phyloP scores from a whole-genome alignment of 2,888 invertebrate genomes.

The Drosophila kanekoi region DNA sequence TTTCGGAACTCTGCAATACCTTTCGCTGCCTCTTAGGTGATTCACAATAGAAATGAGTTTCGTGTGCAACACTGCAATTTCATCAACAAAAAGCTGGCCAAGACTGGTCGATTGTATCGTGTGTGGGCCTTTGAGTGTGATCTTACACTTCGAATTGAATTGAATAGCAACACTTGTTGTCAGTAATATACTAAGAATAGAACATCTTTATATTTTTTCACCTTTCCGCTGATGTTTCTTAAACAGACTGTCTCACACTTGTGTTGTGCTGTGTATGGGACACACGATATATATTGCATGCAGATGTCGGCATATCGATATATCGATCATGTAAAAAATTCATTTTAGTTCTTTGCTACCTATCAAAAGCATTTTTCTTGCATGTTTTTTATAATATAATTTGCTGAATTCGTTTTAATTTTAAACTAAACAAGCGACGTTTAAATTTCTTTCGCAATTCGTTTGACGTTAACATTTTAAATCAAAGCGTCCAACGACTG shows the following conservation, averaged over 20 bases:
- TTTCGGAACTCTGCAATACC: slow-evolving; percentile 60
- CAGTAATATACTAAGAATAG: too few relatives aligned
- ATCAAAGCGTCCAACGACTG: background rate
- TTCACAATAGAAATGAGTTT: slow-evolving; percentile 48
- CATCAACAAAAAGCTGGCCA: slow-evolving; percentile 10
- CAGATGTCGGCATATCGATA: slow-evolving; percentile 4
- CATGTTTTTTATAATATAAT: slow-evolving; percentile 38
- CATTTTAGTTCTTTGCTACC: slow-evolving; percentile 45
- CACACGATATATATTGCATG: slow-evolving; percentile 11
- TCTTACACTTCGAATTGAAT: too few relatives aligned
- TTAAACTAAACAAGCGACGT: slow-evolving; percentile 5
- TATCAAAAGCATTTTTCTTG: slow-evolving; percentile 45
- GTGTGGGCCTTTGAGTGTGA: slow-evolving; percentile 5
- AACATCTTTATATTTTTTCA: too few relatives aligned
- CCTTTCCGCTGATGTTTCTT: background rate
- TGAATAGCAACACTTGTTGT: too few relatives aligned
- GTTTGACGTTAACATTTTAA: background rate
- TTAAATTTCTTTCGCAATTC: slow-evolving; percentile 18
- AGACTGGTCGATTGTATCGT: slow-evolving; percentile 6
- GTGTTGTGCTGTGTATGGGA: background rate
- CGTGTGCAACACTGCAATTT: slow-evolving; percentile 39
- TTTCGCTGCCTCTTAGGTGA: slow-evolving; percentile 51
- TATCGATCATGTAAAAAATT: slow-evolving; percentile 21
- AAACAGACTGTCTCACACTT: background rate
- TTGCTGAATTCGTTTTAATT: slow-evolving; percentile 32